phyloP scores from a whole-genome alignment of 2,888 invertebrate genomes.

The Ectemnius cavifrons region DNA sequence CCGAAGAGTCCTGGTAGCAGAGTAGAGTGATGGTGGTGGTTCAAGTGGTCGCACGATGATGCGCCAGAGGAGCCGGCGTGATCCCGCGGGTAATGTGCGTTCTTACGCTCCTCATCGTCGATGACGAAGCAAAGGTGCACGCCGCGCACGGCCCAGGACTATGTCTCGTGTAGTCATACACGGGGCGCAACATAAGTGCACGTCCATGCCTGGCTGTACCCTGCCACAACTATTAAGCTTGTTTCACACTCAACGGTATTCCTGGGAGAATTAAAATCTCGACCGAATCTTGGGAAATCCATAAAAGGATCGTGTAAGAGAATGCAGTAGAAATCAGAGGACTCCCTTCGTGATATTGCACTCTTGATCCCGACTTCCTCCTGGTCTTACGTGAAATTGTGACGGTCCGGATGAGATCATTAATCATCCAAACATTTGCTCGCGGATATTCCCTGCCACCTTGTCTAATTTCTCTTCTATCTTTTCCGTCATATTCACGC shows the following conservation, averaged over 20 bases:
- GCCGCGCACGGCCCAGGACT: slow-evolving; percentile 51
- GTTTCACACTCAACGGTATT: slow-evolving; percentile 46
- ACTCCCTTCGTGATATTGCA: slow-evolving; percentile 7
- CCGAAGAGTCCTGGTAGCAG: slow-evolving; percentile 14
- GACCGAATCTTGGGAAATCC: background rate
- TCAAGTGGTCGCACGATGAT: slow-evolving; percentile 52
- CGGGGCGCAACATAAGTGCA: slow-evolving; percentile 39
- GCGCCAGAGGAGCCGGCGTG: slow-evolving; percentile 54
- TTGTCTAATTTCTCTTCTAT: slow-evolving; percentile 15
- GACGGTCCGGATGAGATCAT: slow-evolving; percentile 44
- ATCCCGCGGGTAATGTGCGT: slow-evolving; percentile 62
- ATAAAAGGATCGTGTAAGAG: no score
- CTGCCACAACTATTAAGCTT: slow-evolving; percentile 49
- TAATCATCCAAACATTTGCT: slow-evolving; percentile 50
- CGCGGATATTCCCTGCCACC: slow-evolving; percentile 17
- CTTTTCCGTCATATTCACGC: background rate
- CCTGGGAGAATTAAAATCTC: background rate
- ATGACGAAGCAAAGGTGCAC: slow-evolving; percentile 68
- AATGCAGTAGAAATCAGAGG: background rate
- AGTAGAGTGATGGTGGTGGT: slow-evolving; percentile 47
- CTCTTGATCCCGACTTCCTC: slow-evolving; percentile 33
- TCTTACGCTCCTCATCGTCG: slow-evolving; percentile 64
- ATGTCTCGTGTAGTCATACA: slow-evolving; percentile 48
- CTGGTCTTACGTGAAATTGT: slow-evolving; percentile 56
- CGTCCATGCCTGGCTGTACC: slow-evolving; percentile 11